Conservation (phyloP, 2,113 vertebrate species). For the Candoia aspera region DNA sequence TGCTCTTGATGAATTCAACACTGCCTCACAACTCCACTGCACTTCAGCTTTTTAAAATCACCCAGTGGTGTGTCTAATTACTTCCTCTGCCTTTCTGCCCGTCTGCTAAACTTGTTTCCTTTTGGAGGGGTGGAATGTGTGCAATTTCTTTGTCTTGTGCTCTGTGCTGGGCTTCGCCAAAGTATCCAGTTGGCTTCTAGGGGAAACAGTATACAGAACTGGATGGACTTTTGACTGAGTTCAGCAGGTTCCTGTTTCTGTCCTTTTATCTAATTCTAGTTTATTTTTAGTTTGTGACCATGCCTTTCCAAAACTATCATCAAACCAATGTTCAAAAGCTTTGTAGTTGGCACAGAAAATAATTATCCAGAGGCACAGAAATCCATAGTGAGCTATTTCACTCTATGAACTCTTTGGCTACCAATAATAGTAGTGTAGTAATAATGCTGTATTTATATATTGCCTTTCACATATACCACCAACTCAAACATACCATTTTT, state of each 20-base stretch:
- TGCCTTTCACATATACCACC: not conserved
- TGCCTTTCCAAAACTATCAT: not conserved
- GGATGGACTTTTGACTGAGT: not conserved
- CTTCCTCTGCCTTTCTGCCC: not conserved
- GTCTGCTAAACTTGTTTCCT: not conserved
- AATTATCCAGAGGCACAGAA: not conserved
- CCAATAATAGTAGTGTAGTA: not conserved
- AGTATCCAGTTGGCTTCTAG: not conserved
- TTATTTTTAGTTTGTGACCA: not conserved
- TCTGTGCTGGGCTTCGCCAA: not conserved
- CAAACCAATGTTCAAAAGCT: not conserved
- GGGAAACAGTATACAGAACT: not conserved
- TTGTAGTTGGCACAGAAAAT: not conserved
- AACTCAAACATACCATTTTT: not conserved
- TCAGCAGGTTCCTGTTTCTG: not conserved
- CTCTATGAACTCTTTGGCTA: not conserved
- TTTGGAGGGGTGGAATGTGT: not conserved
- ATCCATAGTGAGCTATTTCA: not conserved
- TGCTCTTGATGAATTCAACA: not conserved
- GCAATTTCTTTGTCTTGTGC: not conserved
- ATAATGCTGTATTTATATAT: not conserved
- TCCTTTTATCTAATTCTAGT: not conserved
- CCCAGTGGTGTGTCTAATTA: not conserved
- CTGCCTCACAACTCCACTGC: not conserved
- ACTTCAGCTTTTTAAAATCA: not conserved